These are phyloP conservation scores for Myotis davidii DNA, from an alignment of 2,113 vertebrate genomes.

Conservation along the genomic window DNA sequence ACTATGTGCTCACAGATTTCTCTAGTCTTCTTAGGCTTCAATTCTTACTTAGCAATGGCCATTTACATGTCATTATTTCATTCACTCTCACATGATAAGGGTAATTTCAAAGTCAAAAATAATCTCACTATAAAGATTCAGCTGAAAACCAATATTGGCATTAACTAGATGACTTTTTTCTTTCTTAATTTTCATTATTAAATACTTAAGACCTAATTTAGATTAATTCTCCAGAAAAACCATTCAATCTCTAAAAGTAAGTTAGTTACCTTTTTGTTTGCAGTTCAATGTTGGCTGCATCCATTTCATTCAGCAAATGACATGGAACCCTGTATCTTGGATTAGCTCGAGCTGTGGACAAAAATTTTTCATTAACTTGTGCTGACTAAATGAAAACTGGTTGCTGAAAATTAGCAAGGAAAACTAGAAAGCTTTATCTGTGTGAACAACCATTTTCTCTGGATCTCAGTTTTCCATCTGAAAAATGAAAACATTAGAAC, in stretches of 20 bases:
- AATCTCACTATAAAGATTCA: not conserved
- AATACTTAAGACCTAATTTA: not conserved
- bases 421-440: not conserved
- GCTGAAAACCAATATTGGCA: not conserved
- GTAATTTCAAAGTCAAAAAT: not conserved
- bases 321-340: conserved; percentile 90
- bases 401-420: not conserved
- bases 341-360: conserved; percentile 90
- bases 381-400: not conserved
- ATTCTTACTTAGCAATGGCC: not conserved
- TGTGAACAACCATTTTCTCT: not conserved
- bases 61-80: not conserved
- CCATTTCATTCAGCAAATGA: conserved; percentile 91
- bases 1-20: not conserved
- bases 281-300: conserved; percentile 89
- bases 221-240: conserved; percentile 2
- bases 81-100: not conserved
- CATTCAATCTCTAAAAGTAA: not conserved
- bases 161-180: not conserved
- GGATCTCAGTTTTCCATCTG: not conserved
- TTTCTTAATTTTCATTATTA: not conserved
- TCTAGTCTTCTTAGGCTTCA: not conserved
- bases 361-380: conserved; percentile 57
- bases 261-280: conserved; percentile 89
- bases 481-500: not conserved